Percentiles rank a stretch among this genome's conserved stretches.
Evolutionary conservation across 2,797 vertebrate genomes (phyloP).

Genomic region (Acanthurus leucopareius): DNA sequence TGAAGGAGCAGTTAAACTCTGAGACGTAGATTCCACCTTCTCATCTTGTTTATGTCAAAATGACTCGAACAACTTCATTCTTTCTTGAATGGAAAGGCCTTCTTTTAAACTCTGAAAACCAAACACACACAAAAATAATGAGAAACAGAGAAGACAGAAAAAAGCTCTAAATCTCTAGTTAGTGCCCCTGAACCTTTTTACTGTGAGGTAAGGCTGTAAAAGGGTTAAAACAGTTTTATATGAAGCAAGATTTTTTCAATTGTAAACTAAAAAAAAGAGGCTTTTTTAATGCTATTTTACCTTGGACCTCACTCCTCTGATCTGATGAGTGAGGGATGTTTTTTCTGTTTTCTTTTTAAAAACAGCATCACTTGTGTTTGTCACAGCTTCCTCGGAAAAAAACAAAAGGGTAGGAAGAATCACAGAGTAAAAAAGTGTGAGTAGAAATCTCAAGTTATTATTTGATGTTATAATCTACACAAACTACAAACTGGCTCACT

Average conservation of each 20-base stretch:
- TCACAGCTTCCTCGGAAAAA: slow-evolving; percentile 84
- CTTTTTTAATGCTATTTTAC: slow-evolving; percentile 40
- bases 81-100: slow-evolving; percentile 79
- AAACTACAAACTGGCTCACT: slow-evolving; percentile 79
- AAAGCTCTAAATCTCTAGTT: too few species aligned
- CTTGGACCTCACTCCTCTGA: slow-evolving; percentile 87
- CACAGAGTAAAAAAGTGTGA: background rate
- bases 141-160: background rate
- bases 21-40: background rate
- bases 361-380: slow-evolving; percentile 89
- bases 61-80: slow-evolving; percentile 80
- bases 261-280: too few species aligned
- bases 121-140: slow-evolving; percentile 19
- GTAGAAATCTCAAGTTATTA: background rate
- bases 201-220: background rate
- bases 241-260: too few species aligned
- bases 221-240: too few species aligned
- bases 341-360: slow-evolving; percentile 90
- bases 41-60: slow-evolving; percentile 57
- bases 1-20: slow-evolving; percentile 3
- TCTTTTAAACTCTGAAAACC: slow-evolving; percentile 81
- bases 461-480: background rate
- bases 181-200: background rate
- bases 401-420: background rate
- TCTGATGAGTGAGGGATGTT: slow-evolving; percentile 84